phyloP scores from a whole-genome alignment of 2,113 vertebrate genomes.

The Brachyhypopomus gauderio region DNA sequence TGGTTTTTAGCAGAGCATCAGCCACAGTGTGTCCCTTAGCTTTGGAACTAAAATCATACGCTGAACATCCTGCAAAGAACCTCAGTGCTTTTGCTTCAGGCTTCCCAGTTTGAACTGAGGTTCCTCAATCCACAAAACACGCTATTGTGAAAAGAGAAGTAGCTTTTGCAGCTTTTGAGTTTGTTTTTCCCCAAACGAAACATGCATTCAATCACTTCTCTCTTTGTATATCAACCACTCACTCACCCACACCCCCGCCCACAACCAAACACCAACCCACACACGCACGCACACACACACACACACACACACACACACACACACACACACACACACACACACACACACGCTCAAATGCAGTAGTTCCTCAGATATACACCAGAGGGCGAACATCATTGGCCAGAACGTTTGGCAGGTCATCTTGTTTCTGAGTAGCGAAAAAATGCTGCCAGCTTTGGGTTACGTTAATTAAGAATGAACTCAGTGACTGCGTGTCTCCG shows the following conservation, averaged over 20 bases:
- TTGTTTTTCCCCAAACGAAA: background rate
- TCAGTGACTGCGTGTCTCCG: background rate
- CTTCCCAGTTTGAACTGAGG: background rate
- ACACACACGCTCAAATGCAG: background rate
- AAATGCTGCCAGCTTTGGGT: background rate
- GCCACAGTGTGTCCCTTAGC: background rate
- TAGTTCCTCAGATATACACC: slow-evolving; percentile 24
- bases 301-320: background rate
- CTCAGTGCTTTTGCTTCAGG: background rate
- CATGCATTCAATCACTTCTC: background rate
- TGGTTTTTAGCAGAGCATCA: background rate
- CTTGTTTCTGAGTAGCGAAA: no score
- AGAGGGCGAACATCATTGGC: slow-evolving; percentile 42
- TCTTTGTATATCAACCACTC: background rate
- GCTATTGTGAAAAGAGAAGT: background rate
- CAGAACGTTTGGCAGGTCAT: background rate
- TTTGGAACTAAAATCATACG: background rate
- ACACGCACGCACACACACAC: background rate
- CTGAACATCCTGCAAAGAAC: background rate
- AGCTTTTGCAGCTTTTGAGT: background rate
- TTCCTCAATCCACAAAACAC: background rate
- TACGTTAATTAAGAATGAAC: background rate
- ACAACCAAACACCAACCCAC: background rate
- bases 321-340: slow-evolving; percentile 9
- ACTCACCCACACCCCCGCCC: background rate